Evolutionary conservation across 1,140 invertebrate genomes (phyloP), one percentile per base, ranked within the genome.

Genomic region (Drosophila kepulauana): DNA sequence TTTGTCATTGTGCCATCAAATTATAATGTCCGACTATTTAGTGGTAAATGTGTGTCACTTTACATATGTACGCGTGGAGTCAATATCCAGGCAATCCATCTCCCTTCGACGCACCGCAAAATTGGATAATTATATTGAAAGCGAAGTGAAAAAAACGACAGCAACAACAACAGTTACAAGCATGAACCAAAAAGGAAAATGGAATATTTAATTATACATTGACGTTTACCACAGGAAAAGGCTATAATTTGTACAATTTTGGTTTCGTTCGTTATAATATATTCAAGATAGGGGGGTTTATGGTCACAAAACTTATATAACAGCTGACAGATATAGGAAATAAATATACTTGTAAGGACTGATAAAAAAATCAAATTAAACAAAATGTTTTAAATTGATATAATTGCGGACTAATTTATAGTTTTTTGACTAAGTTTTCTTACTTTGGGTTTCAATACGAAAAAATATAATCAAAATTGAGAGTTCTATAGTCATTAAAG

Each of bases 1-100:
- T 63, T 75, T 82, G 76, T 79, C 77, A 82, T 74, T 82, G 84
- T 89, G 85, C 81, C 84, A 89, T 89, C 84, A 81, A 88, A 89
- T 88, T 88, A 89, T 89, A 89, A 85, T 88, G 82, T 68, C 54
- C 81, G 85, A 89, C 85, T 84, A 73, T 88, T 88, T 89, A 89
- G 80, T 81, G 85, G 84, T 73, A 88, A 88, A 88, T 84, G 81
- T 89, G 75, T 89, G 81, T 84, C 86, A 89, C 81, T 89, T 81
- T 75, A 70, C 75, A 80, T 75, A 68, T 33, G 41, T 13, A 43
- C 41, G 38, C 13, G 35, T 1, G 30, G 5, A 38, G 35, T 10
- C 35, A 38, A 51, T 46, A 46, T 35, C 64, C 48, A 45, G 35
- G 2, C 28, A 13, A 62, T 57, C 4, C 46, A 33, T 59, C 59